Evolutionary conservation across 64 coral and sea anemone genomes (phyloP).

Genomic region (Montipora cactus): DNA sequence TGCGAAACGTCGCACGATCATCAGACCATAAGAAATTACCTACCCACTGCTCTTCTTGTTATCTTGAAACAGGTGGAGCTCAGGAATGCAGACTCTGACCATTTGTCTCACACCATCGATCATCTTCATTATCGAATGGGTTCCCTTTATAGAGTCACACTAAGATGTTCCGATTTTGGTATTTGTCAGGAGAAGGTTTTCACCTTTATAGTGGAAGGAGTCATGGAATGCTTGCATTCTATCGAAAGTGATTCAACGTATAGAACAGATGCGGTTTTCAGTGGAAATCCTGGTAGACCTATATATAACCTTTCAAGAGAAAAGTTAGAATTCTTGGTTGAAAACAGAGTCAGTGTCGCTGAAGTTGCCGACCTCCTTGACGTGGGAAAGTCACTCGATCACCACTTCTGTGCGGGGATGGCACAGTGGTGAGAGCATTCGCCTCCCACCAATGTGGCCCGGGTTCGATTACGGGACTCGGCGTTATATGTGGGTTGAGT

Average conservation of each 20-base stretch:
- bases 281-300: conserved; percentile 46
- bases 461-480: too few relatives aligned
- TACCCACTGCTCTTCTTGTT: background rate
- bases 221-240: background rate
- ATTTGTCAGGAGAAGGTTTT: background rate
- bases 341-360: background rate
- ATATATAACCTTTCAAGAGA: conserved; percentile 39
- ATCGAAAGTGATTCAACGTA: background rate
- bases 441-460: too few relatives aligned
- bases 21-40: background rate
- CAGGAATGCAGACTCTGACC: background rate
- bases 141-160: background rate
- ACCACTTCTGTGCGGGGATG: too few relatives aligned
- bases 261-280: conserved; percentile 23
- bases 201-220: background rate
- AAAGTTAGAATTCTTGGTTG: conserved; percentile 58
- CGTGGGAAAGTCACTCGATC: background rate
- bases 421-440: too few relatives aligned
- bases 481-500: too few relatives aligned
- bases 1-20: background rate
- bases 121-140: conserved; percentile 10
- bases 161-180: conserved; percentile 25
- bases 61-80: background rate
- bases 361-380: conserved; percentile 31
- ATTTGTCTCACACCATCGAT: background rate